These are phyloP conservation scores for Andrena flavipes DNA, from an alignment of 2,888 invertebrate genomes.

Conservation along the genomic window DNA sequence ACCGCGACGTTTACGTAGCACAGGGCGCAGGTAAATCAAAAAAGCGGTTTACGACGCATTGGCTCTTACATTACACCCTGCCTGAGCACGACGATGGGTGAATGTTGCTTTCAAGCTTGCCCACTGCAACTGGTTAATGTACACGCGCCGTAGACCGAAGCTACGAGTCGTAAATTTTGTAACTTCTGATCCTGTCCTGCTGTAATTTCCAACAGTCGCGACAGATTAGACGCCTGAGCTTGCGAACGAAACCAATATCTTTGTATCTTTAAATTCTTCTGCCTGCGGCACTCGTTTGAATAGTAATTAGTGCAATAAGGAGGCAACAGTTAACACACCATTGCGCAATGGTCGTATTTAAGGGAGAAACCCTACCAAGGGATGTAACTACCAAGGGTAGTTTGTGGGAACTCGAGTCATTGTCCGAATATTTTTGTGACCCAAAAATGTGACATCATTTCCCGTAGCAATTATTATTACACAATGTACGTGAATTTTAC, in stretches of 20 bases:
- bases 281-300: too few relatives aligned
- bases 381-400: too few relatives aligned
- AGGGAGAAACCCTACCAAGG: too few relatives aligned
- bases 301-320: too few relatives aligned
- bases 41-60: conserved; percentile 52
- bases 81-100: conserved; percentile 45
- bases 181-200: conserved; percentile 54
- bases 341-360: too few relatives aligned
- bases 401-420: too few relatives aligned
- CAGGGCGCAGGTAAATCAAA: conserved; percentile 34
- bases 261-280: too few relatives aligned
- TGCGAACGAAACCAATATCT: conserved; percentile 16
- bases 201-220: conserved; percentile 32
- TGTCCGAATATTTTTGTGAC: not conserved
- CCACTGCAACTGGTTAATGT: conserved; percentile 53
- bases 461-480: too few relatives aligned
- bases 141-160: conserved; percentile 26
- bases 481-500: too few relatives aligned
- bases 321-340: too few relatives aligned
- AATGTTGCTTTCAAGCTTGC: conserved; percentile 50
- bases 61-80: conserved; percentile 59
- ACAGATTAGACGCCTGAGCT: conserved; percentile 36
- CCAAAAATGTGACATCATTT: too few relatives aligned
- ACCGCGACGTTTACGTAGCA: conserved; percentile 9
- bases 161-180: conserved; percentile 57